These are phyloP conservation scores for Steromphala cineraria DNA, from an alignment of 2,888 invertebrate species.

Conservation along the genomic window DNA sequence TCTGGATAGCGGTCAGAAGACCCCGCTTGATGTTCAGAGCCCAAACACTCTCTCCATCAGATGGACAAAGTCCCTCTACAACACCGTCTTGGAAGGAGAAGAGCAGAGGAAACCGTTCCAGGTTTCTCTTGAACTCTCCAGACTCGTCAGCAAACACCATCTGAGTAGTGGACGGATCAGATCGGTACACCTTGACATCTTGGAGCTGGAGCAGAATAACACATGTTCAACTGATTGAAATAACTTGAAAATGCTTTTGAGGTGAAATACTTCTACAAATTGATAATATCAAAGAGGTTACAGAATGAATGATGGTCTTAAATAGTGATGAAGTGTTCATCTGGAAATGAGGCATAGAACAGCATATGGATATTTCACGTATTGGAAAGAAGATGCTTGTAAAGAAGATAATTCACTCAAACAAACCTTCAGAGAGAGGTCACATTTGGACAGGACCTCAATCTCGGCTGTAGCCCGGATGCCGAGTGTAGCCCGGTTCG, in stretches of 20 bases:
- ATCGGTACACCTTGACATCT: conserved; percentile 43
- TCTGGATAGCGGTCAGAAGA: conserved; percentile 90
- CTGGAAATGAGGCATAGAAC: no score
- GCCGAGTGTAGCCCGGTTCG: conserved; percentile 73
- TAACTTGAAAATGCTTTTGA: no score
- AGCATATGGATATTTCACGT: no score
- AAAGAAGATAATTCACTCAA: no score
- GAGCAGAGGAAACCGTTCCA: conserved; percentile 84
- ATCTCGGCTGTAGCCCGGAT: conserved; percentile 74
- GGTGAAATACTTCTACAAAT: no score
- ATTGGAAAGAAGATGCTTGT: no score
- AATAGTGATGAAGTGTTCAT: no score
- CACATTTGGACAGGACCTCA: conserved; percentile 75
- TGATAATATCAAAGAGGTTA: no score
- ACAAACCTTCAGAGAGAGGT: conserved; percentile 74
- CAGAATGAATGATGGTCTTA: no score
- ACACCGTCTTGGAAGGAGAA: conserved; percentile 88
- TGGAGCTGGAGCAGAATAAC: conserved; percentile 36
- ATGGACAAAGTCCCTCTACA: conserved; percentile 86
- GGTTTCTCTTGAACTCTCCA: conserved; percentile 75
- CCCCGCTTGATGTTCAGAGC: conserved; percentile 94
- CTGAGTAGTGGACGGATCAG: conserved; percentile 37
- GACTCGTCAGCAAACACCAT: neutral
- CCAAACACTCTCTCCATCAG: conserved; percentile 86
- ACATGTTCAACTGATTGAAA: neutral